Base-by-base conservation (phyloP, 1,140 invertebrate species). In the Rhyzopertha dominica region DNA sequence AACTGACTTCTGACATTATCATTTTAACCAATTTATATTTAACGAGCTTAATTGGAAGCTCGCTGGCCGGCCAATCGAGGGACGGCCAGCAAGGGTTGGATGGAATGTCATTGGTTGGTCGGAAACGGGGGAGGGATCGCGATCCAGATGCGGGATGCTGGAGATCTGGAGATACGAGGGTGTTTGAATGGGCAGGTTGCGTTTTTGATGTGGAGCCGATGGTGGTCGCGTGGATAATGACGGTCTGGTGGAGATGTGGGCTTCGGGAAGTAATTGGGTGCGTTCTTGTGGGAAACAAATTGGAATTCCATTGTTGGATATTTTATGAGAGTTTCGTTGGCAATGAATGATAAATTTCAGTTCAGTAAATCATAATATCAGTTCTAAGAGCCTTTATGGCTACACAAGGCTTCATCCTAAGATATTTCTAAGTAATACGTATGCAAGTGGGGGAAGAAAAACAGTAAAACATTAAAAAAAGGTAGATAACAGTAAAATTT, bases 1-100 rank as follows among this genome's bases (percentile, higher is more conserved):
- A 49, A 67, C 65, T 67, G 65, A 67, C 62, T 66, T 64, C 56
- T 67, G 59, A 65, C 65, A 64, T 67, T 63, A 65, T 66, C 57
- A 66, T 63, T 66, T 66, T 56, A 61, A 54, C 54, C 65, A 65
- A 65, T 67, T 65, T 67, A 67, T 67, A 67, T 65, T 65, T 67
- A 65, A 65, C 65, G 57, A 67, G 65, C 61, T 61, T 51, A 64
- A 65, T 63, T 62, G 55, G 35, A 26, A 38, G 40, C 19, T n/a
- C n/a, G 36, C 35, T 44, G 51, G 25, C 28, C 10, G 52, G 38
- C 45, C 22, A 44, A 35, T 54, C 14, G 18, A 10, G 3, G 22
- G n/a, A 5, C 46, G 43, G 23, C 47, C 53, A 47, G 46, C 26
- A 32, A 30, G 47, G 38, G 38, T 35, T 42, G 17, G 25, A 13